Conservation (phyloP, 2,888 invertebrate species). For the Alviniconcha strummeri region DNA sequence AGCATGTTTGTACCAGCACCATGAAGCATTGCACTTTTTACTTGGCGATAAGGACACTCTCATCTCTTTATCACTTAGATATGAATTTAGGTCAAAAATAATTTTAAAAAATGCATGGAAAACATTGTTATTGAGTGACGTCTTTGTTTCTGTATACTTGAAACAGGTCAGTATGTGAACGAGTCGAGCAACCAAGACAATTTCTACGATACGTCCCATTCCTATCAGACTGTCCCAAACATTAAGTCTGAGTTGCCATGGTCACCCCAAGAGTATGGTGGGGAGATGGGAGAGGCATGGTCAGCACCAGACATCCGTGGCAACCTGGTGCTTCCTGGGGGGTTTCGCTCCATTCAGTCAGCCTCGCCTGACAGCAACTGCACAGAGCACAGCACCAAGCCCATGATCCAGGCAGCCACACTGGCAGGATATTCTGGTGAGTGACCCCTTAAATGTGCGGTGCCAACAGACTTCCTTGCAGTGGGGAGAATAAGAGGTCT, state of each 20-base stretch:
- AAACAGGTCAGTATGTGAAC: slow-evolving; percentile 56
- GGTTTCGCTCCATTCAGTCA: slow-evolving; percentile 54
- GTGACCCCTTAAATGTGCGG: slow-evolving; percentile 7
- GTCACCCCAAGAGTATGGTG: slow-evolving; percentile 56
- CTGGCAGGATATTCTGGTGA: slow-evolving; percentile 74
- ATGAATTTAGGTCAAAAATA: too few species aligned
- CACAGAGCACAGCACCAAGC: slow-evolving; percentile 75
- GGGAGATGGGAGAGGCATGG: slow-evolving; percentile 74
- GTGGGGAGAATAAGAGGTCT: too few species aligned
- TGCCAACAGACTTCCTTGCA: too few species aligned
- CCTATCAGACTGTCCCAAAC: slow-evolving; percentile 85
- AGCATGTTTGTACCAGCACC: too few species aligned
- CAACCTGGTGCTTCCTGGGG: slow-evolving; percentile 40
- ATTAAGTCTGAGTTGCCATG: slow-evolving; percentile 61
- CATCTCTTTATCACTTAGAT: too few species aligned
- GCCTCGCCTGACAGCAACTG: slow-evolving; percentile 43
- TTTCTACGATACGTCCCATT: slow-evolving; percentile 65
- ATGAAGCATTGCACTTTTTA: too few species aligned
- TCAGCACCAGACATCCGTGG: slow-evolving; percentile 63
- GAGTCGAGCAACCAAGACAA: slow-evolving; percentile 50
- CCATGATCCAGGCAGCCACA: slow-evolving; percentile 79
- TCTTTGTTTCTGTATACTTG: too few species aligned
- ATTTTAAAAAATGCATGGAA: too few species aligned
- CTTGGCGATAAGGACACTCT: too few species aligned
- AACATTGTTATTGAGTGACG: too few species aligned